Base-by-base conservation (phyloP, 2,113 vertebrate genomes). In the Neoarius graeffei region DNA sequence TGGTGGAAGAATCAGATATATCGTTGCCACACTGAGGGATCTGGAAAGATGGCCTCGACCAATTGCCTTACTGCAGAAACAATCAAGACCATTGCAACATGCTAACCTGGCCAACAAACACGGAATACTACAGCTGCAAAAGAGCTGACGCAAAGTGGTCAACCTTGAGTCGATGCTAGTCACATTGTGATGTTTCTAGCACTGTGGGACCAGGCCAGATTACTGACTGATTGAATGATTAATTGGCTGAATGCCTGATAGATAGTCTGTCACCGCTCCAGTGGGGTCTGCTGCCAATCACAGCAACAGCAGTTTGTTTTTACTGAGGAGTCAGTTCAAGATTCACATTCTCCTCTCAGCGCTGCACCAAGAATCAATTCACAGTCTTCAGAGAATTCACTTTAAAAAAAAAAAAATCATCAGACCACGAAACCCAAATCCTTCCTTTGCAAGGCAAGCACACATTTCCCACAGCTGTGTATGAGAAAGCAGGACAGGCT, bases 221-320 rank as follows among this genome's bases (percentile, higher is more conserved):
- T 74, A 60, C 71, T 3, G 35, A 74, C 30, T n/a, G 52, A 14
- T 27, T 42, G 27, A 81, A 84, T 7, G 23, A 30, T 84, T 83
- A 85, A 91, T 91, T 91, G 86, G 90, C 77, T 88, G 83, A 74
- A 84, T 56, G 25, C 13, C 82, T 81, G 79, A 81, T 35, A 27
- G 82, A 67, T 60, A 80, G 85, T 50, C 85, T 79, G 85, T 64
- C 85, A 64, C 74, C n/a, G 17, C 85, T 80, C 10, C 50, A 69
- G 35, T 20, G 48, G 48, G 14, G 50, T 74, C 74, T 81, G 62
- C 76, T 54, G 85, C 50, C 74, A 87, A 54, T 82, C 64, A 82
- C 52, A 71, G 76, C 62, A 42, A 86, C 25, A 54, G 73, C 73
- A 52, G 48, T 52, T 20, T 1, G 14, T 64, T 62, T 86, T 77